phyloP scores from a whole-genome alignment of 2,797 vertebrate genomes.

The Sphenopsis melanotis region DNA sequence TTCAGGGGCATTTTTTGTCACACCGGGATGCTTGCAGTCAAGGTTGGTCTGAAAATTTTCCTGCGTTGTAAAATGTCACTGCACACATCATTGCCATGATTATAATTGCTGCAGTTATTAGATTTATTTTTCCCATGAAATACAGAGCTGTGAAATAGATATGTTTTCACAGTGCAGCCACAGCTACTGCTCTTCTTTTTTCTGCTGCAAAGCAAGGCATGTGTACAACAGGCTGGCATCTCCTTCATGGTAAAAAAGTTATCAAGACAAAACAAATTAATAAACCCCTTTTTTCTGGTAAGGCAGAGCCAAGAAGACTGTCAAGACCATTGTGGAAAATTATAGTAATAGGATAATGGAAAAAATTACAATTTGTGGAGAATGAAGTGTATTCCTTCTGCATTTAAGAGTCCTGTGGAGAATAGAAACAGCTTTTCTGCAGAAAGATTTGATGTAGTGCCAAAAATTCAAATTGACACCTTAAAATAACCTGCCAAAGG shows the following conservation, averaged over 20 bases:
- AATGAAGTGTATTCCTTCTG: neutral
- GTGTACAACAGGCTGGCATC: neutral
- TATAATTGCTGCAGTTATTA: neutral
- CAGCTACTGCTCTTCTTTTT: neutral
- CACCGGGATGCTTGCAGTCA: neutral
- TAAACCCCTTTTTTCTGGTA: neutral
- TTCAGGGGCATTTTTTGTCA: neutral
- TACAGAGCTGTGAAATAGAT: neutral
- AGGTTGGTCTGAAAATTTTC: neutral
- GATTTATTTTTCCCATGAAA: neutral
- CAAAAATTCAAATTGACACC: neutral
- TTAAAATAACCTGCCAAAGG: constrained; percentile 27
- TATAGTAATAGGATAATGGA: neutral
- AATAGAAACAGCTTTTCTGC: neutral
- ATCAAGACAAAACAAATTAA: neutral
- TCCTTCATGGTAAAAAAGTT: neutral
- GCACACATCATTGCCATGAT: neutral
- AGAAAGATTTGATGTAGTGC: neutral
- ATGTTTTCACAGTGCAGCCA: neutral
- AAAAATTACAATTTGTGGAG: neutral
- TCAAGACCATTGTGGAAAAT: neutral
- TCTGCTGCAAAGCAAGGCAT: neutral
- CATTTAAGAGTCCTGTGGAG: neutral
- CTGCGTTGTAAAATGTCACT: neutral
- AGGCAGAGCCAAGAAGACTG: neutral